phyloP scores from a whole-genome alignment of 2,113 vertebrate genomes.

The Oreotrochilus melanogaster region DNA sequence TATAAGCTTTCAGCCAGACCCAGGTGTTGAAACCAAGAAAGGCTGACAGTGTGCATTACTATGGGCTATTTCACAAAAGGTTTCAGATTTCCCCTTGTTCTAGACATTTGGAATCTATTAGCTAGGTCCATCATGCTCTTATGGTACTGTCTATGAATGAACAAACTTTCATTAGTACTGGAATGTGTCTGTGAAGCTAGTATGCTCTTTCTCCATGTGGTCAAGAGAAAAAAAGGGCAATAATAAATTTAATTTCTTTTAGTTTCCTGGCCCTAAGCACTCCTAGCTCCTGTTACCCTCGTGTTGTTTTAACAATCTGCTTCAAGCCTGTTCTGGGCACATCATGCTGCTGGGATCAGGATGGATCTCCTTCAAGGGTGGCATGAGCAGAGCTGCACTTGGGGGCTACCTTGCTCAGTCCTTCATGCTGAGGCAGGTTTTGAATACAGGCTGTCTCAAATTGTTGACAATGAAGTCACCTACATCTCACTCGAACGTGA shows the following conservation, averaged over 20 bases:
- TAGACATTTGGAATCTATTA: background rate
- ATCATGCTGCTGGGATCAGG: background rate
- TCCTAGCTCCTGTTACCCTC: background rate
- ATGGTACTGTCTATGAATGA: background rate
- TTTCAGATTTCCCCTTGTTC: background rate
- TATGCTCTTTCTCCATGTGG: background rate
- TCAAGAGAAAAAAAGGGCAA: background rate
- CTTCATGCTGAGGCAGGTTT: background rate
- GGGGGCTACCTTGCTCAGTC: background rate
- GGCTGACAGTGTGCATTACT: background rate
- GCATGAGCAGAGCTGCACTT: background rate
- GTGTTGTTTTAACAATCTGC: background rate
- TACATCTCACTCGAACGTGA: rapidly evolving
- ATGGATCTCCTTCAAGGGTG: background rate
- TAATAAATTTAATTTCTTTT: background rate
- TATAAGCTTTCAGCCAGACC: background rate
- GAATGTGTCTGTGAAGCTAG: background rate
- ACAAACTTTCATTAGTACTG: background rate
- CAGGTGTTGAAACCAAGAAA: background rate
- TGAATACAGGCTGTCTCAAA: background rate
- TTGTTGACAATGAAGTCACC: background rate
- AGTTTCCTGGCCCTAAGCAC: background rate
- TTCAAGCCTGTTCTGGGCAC: background rate
- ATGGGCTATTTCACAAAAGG: background rate
- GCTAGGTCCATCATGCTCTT: background rate